A percentile compares a stretch with the other conserved stretches of the same genome.
phyloP scores from a whole-genome alignment of 2,113 vertebrate genomes.

The Cheirogaleus medius region DNA sequence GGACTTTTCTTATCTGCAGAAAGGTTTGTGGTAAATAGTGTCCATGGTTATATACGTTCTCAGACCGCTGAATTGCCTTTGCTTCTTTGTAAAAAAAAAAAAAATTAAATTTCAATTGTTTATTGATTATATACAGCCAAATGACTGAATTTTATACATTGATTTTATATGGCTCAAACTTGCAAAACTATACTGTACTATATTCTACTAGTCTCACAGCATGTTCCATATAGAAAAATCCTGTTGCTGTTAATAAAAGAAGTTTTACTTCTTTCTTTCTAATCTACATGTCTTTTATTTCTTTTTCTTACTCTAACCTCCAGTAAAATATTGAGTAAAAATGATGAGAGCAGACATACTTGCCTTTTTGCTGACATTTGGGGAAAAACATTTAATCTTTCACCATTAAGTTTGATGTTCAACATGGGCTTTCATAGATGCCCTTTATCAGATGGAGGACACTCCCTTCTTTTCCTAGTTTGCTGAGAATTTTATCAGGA shows the following conservation, averaged over 20 bases:
- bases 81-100: neutral
- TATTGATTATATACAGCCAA: neutral
- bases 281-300: neutral
- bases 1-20: neutral
- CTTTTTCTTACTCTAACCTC: neutral
- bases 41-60: neutral
- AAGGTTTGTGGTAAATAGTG: neutral
- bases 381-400: neutral
- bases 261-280: neutral
- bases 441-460: neutral
- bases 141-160: neutral
- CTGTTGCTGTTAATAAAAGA: neutral
- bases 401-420: neutral
- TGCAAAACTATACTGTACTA: neutral
- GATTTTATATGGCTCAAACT: neutral
- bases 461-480: neutral
- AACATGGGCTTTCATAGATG: neutral
- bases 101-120: neutral
- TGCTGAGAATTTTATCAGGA: neutral
- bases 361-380: neutral
- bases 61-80: neutral
- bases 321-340: neutral
- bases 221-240: neutral
- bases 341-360: neutral
- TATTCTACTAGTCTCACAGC: neutral